These are phyloP conservation scores for Ctenosaura bakeri DNA, from an alignment of 2,797 vertebrate species.

Conservation along the genomic window DNA sequence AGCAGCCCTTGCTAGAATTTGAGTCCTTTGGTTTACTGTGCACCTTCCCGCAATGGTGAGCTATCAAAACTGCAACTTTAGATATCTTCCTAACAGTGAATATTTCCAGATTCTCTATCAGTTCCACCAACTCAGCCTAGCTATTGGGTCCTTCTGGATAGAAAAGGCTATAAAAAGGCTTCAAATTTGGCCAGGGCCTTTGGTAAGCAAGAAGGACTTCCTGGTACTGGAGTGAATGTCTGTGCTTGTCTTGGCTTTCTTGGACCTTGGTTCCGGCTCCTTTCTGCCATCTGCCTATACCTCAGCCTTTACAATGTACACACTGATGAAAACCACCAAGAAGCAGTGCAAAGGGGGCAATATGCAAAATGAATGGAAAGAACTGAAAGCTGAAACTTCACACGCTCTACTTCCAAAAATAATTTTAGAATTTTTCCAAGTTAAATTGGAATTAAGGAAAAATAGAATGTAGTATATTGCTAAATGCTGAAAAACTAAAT, in stretches of 20 bases:
- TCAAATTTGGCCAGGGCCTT: not conserved
- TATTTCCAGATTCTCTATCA: not conserved
- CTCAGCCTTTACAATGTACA: not conserved
- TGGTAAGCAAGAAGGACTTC: not conserved
- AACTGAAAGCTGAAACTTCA: not conserved
- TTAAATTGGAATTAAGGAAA: slow-evolving; percentile 6
- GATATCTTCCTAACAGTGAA: not conserved
- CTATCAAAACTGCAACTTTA: not conserved
- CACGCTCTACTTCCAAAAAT: not conserved
- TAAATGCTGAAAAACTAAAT: not conserved
- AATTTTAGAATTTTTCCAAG: not conserved
- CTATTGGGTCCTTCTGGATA: not conserved
- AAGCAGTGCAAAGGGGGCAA: not conserved
- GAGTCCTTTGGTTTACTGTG: not conserved
- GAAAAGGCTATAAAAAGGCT: not conserved
- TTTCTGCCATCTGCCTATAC: not conserved
- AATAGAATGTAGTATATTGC: not conserved
- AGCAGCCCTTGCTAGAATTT: not conserved
- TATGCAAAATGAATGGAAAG: not conserved
- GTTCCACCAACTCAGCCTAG: no score
- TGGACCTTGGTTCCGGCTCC: not conserved
- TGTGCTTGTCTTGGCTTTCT: not conserved
- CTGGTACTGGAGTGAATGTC: not conserved
- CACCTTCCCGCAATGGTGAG: not conserved
- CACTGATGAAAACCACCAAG: not conserved